phyloP scores from a whole-genome alignment of 1,140 invertebrate species.

The Pollicipes pollicipes region DNA sequence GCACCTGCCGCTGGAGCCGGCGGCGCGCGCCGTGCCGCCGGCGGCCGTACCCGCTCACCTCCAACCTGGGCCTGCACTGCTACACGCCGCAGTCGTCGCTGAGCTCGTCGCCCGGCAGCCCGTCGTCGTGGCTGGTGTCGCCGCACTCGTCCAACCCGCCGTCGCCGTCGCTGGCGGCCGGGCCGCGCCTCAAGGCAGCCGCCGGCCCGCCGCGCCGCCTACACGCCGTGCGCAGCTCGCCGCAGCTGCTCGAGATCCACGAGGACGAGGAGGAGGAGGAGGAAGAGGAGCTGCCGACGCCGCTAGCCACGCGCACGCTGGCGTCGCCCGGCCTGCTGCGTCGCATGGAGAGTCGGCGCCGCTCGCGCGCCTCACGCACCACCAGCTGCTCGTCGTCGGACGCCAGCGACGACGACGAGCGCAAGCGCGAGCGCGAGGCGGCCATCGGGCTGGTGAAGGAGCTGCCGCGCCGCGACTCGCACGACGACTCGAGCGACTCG shows the following conservation, averaged over 20 bases:
- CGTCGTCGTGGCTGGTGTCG: no score
- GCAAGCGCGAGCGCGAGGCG: neutral
- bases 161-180: no score
- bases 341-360: constrained; percentile 47
- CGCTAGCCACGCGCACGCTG: constrained; percentile 7
- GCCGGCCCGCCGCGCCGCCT: constrained; percentile 28
- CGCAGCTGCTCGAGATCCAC: constrained; percentile 45
- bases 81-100: no score
- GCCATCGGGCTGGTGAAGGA: neutral
- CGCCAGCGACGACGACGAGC: constrained; percentile 71
- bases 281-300: constrained; percentile 14
- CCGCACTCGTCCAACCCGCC: no score
- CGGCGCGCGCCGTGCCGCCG: no score
- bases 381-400: constrained; percentile 76
- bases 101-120: no score
- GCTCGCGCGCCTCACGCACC: constrained; percentile 39
- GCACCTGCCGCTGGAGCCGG: no score
- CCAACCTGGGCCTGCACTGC: no score
- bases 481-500: constrained; percentile 5
- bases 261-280: constrained; percentile 39
- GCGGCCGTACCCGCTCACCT: no score
- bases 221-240: constrained; percentile 35
- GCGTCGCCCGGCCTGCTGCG: constrained; percentile 26
- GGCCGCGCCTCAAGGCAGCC: no score
- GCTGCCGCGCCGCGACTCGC: neutral